These are phyloP conservation scores for Sebastes iracundus DNA, from an alignment of 2,797 vertebrate genomes.

Conservation along the genomic window DNA sequence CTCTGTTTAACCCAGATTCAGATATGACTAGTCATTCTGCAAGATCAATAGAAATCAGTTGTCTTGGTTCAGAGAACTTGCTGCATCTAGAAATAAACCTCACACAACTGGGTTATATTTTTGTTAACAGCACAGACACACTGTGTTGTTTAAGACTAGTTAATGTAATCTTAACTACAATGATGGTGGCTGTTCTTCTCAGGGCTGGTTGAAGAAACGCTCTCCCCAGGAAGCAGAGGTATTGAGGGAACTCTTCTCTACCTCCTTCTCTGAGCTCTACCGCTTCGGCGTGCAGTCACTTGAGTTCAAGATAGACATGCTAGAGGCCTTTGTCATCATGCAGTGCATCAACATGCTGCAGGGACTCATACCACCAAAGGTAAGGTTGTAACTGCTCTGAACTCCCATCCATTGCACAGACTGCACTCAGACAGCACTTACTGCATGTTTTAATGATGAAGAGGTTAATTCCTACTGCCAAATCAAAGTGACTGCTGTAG, in stretches of 20 bases:
- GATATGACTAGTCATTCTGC: background rate
- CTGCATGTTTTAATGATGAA: background rate
- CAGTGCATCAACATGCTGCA: slow-evolving; percentile 94
- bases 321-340: slow-evolving; percentile 93
- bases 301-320: slow-evolving; percentile 90
- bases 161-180: background rate
- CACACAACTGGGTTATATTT: background rate
- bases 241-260: slow-evolving; percentile 86
- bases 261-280: slow-evolving; percentile 89
- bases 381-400: slow-evolving; percentile 47
- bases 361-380: slow-evolving; percentile 92
- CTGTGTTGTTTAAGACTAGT: background rate
- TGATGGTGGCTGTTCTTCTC: slow-evolving; percentile 14
- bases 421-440: background rate
- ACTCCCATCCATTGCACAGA: background rate
- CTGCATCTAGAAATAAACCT: background rate
- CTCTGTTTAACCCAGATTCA: background rate
- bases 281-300: slow-evolving; percentile 88
- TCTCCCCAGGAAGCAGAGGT: slow-evolving; percentile 86
- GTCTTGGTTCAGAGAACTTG: background rate
- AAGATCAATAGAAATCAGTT: background rate
- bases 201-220: slow-evolving; percentile 92
- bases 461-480: background rate
- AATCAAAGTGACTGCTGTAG: background rate
- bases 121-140: background rate